A percentile compares a stretch with the other conserved stretches of the same genome.
These are phyloP conservation scores for Eonycteris spelaea DNA, from an alignment of 2,113 vertebrate species.

Conservation along the genomic window DNA sequence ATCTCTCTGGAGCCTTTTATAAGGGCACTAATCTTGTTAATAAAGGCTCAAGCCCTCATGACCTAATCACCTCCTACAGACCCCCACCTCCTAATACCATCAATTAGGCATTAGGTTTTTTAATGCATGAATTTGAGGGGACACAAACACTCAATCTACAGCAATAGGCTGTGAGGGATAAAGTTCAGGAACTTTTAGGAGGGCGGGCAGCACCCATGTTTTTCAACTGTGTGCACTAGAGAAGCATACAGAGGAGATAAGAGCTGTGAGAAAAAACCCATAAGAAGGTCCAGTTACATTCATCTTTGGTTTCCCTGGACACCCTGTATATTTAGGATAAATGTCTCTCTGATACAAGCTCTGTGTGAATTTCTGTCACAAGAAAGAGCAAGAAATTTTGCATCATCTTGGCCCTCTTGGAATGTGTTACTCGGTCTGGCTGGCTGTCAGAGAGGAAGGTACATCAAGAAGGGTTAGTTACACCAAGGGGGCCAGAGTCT, in stretches of 20 bases:
- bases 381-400: background rate
- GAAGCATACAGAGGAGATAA: background rate
- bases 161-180: background rate
- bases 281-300: background rate
- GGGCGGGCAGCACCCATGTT: background rate
- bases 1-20: background rate
- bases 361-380: background rate
- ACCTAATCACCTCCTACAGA: background rate
- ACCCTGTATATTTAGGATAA: background rate
- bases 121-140: background rate
- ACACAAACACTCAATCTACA: background rate
- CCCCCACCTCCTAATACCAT: background rate
- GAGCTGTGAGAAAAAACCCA: background rate
- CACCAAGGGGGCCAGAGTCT: no score
- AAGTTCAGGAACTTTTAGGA: background rate
- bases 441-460: background rate
- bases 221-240: background rate
- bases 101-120: background rate
- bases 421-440: background rate
- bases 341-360: background rate
- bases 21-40: background rate
- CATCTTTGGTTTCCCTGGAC: background rate
- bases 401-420: background rate
- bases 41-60: background rate
- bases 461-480: no score